Evolutionary conservation across 2,113 vertebrate species (phyloP).

Genomic region (Rhinolophus ferrumequinum): DNA sequence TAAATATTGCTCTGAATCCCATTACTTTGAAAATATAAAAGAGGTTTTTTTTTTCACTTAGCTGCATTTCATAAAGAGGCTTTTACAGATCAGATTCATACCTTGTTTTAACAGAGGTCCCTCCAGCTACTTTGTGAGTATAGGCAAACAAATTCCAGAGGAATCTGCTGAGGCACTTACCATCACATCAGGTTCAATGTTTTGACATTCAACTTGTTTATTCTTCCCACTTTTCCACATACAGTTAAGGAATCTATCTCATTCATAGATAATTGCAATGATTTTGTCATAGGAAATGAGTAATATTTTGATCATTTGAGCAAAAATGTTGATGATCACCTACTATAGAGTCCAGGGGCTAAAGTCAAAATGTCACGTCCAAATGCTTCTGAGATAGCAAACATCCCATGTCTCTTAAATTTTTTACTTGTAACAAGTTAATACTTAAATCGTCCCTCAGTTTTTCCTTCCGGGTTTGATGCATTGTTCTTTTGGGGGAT

Average conservation of each 20-base stretch:
- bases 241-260: neutral
- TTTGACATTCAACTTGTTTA: neutral
- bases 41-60: neutral
- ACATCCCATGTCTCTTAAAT: neutral
- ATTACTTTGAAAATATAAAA: neutral
- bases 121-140: neutral
- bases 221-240: neutral
- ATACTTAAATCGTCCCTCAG: neutral
- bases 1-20: neutral
- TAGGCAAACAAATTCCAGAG: neutral
- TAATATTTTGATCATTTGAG: neutral
- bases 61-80: neutral
- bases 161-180: neutral
- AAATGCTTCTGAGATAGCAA: neutral
- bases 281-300: constrained; percentile 9
- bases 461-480: neutral
- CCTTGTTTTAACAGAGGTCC: neutral
- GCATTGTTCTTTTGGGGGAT: neutral
- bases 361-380: neutral
- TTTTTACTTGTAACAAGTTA: constrained; percentile 22
- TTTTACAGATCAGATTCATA: neutral
- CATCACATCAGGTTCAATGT: neutral
- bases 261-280: neutral
- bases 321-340: neutral
- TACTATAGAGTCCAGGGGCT: neutral